These are phyloP conservation scores for Cosmia pyralina DNA, from an alignment of 2,888 invertebrate genomes.

Conservation along the genomic window DNA sequence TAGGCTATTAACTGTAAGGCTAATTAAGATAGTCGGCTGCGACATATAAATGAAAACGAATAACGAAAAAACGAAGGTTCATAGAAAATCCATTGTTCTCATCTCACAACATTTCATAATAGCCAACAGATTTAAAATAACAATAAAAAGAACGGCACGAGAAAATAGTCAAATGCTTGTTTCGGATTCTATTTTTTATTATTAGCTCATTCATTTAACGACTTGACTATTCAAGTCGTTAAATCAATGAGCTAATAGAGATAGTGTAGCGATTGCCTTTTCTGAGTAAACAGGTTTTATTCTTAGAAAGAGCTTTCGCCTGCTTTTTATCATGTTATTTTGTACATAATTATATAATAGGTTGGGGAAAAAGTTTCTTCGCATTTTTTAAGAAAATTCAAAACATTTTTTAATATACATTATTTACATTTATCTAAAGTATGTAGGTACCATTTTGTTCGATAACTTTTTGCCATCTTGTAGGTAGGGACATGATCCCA, in stretches of 20 bases:
- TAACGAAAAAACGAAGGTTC: background rate
- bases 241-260: too few species aligned
- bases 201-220: slow-evolving; percentile 9
- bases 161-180: slow-evolving; percentile 7
- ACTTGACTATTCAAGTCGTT: too few species aligned
- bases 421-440: too few species aligned
- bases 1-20: too few species aligned
- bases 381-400: too few species aligned
- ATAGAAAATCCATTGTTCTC: too few species aligned
- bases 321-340: background rate
- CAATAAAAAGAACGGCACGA: slow-evolving; percentile 9
- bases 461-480: too few species aligned
- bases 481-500: too few species aligned
- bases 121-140: slow-evolving; percentile 23
- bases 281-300: background rate
- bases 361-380: too few species aligned
- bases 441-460: too few species aligned
- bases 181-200: background rate
- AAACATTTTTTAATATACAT: too few species aligned
- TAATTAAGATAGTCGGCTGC: too few species aligned
- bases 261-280: background rate
- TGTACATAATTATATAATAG: background rate
- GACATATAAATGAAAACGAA: background rate
- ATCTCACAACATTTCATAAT: background rate
- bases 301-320: background rate